Evolutionary conservation across 2,888 invertebrate species (phyloP), one percentile per base, ranked within the genome.

Genomic region (Anorthoa munda): DNA sequence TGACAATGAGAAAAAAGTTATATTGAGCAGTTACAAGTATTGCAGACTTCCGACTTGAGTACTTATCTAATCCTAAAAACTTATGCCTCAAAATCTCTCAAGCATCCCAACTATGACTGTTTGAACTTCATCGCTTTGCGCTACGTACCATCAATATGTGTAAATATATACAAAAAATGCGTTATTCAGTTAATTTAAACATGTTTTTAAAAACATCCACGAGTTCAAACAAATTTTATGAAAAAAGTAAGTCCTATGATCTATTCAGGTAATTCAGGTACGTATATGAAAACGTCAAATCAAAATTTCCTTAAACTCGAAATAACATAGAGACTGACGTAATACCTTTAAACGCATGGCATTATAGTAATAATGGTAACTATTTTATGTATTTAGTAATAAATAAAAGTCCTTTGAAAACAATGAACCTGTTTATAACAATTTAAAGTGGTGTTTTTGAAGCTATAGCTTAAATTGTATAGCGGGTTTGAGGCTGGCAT

Each of bases 281-380:
- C 13, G 23, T 18, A 46, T 63, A 39, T 39, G 39, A 39, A 39
- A 39, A 39, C 39, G 9, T 63, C 50, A 50, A 50, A 50, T 39
- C 7, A 26, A 45, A 39, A 68, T 63, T 50, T 50, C 15, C 26
- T n/a, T n/a, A 39, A 39, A 48, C 31, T 68, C 13, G 39, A 39
- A 51, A 59, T 4, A 59, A 46, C n/a, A 31, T n/a, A 3, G 2
- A n/a, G 12, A 45, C 23, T 17, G 13, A 39, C 11, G 11, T 39
- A 23, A 61, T 50, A 56, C 61, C 46, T 31, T 60, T 15, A 63
- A 39, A 50, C 23, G 50, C 15, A 39, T 18, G 15, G 31, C 55
- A 13, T 72, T 39, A 23, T 63, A 66, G 21, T 17, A 58, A 26
- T 21, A 61, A 68, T 60, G 75, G 75, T 75, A 75, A 75, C 75